phyloP scores from a whole-genome alignment of 2,888 invertebrate genomes.

The Pachymerium ferrugineum region DNA sequence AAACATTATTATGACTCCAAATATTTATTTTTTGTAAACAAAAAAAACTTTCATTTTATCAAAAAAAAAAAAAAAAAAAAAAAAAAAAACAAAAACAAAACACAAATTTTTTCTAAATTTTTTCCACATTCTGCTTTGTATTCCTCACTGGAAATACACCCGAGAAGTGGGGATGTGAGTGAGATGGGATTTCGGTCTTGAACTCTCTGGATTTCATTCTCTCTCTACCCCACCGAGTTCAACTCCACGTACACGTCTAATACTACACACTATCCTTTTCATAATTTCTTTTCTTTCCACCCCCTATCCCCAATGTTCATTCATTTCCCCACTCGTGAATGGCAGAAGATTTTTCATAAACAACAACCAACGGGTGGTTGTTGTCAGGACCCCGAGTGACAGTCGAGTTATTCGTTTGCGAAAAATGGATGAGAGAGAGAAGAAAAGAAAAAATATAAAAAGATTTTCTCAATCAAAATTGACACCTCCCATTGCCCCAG shows the following conservation, averaged over 20 bases:
- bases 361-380: neutral
- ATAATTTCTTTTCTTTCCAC: neutral
- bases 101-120: neutral
- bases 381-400: neutral
- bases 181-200: neutral
- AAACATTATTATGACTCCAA: too few relatives aligned
- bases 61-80: too few relatives aligned
- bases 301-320: neutral
- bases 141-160: neutral
- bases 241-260: neutral
- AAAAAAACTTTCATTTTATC: too few relatives aligned
- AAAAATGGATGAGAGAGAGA: neutral
- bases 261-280: too few relatives aligned
- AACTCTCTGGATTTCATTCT: neutral
- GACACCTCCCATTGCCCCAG: neutral
- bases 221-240: neutral
- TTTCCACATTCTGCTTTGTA: neutral
- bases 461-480: neutral
- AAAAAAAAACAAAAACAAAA: too few relatives aligned
- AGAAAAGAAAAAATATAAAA: neutral
- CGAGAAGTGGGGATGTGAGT: neutral
- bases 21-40: too few relatives aligned
- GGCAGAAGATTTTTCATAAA: neutral
- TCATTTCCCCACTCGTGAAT: neutral
- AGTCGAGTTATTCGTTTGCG: neutral